Evolutionary conservation across 2,888 invertebrate genomes (phyloP).

Genomic region (Eristalis intricaria): DNA sequence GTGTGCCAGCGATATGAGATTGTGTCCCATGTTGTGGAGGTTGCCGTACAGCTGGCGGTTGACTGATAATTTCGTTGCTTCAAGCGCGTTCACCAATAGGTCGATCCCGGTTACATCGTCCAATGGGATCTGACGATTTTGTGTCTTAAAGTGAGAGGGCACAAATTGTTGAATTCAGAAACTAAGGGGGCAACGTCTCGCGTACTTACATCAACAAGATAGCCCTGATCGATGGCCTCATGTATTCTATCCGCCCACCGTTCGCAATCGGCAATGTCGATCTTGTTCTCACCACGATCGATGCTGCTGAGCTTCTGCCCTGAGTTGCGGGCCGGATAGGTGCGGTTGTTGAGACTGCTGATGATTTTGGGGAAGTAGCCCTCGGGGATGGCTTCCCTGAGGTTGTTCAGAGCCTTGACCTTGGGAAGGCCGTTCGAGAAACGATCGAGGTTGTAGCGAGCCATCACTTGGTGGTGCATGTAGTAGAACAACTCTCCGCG

Average conservation of each 20-base stretch:
- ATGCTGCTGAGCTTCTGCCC: conserved; percentile 85
- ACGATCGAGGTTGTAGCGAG: conserved; percentile 89
- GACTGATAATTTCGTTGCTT: conserved; percentile 86
- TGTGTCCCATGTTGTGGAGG: conserved; percentile 92
- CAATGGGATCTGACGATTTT: conserved; percentile 76
- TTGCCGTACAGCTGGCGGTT: conserved; percentile 89
- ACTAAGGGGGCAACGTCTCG: too few relatives aligned
- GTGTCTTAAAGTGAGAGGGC: conserved; percentile 62
- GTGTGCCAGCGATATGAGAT: conserved; percentile 88
- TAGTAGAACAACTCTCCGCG: conserved; percentile 89
- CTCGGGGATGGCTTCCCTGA: conserved; percentile 87
- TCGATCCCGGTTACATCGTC: conserved; percentile 87
- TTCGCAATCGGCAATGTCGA: conserved; percentile 84
- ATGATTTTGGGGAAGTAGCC: conserved; percentile 92
- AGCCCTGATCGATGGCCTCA: conserved; percentile 88
- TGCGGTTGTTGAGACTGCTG: conserved; percentile 85
- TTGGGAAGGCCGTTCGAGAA: conserved; percentile 87
- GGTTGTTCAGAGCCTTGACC: conserved; percentile 85
- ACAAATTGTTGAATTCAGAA: too few relatives aligned
- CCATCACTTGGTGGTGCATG: conserved; percentile 86
- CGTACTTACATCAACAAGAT: conserved; percentile 83
- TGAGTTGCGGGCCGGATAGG: conserved; percentile 87
- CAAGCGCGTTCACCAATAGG: conserved; percentile 89
- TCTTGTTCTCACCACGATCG: conserved; percentile 85
- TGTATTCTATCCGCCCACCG: conserved; percentile 89